Evolutionary conservation across 2,113 vertebrate genomes (phyloP).

Genomic region (Anas platyrhynchos): DNA sequence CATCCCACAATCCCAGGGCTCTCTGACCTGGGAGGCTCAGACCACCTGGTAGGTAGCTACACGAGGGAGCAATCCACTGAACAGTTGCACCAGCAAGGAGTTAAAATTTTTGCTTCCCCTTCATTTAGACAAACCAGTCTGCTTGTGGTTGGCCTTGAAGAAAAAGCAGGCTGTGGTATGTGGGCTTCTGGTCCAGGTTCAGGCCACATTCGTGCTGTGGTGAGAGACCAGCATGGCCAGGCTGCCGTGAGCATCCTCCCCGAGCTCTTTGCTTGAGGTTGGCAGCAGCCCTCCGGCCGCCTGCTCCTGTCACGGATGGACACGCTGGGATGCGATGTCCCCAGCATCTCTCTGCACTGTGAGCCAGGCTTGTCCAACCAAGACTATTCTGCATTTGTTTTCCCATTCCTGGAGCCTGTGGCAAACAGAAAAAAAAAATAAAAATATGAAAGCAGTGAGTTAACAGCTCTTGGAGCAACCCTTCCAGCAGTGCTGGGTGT

Average conservation of each 20-base stretch:
- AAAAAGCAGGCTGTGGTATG: constrained; percentile 47
- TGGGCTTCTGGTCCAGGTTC: constrained; percentile 35
- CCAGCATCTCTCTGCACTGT: background rate
- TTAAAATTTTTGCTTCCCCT: constrained; percentile 42
- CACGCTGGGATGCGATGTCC: accelerated
- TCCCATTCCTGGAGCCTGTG: background rate
- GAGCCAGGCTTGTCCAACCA: background rate
- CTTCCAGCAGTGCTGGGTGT: constrained; percentile 42
- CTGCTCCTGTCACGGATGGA: background rate
- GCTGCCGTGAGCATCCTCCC: background rate
- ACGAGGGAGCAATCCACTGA: background rate
- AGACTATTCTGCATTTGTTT: background rate
- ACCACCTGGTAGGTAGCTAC: background rate
- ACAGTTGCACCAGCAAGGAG: background rate
- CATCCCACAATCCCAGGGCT: background rate
- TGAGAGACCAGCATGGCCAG: background rate
- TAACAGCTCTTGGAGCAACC: background rate
- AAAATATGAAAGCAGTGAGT: background rate
- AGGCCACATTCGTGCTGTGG: constrained; percentile 8
- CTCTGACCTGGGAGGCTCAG: background rate
- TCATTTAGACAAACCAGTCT: constrained; percentile 60
- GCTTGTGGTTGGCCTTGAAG: constrained; percentile 45
- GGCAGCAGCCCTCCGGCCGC: background rate
- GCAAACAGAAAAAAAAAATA: background rate
- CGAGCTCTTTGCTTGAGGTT: background rate